Base-by-base conservation (phyloP, 2,888 invertebrate species). In the Pseudococcus viburni region DNA sequence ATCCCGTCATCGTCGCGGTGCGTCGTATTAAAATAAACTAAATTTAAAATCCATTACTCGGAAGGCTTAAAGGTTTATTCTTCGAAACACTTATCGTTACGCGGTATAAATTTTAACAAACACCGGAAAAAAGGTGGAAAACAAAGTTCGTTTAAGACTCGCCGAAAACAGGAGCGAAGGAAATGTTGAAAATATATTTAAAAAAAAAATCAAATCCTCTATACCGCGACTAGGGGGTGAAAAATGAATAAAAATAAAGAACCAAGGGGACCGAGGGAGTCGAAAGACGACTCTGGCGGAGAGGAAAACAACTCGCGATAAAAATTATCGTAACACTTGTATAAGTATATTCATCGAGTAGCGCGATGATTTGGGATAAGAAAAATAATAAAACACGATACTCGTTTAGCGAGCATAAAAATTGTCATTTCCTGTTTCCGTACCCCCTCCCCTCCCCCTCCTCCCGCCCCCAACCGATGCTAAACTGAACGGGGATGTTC, bases 321-420 rank as follows among this genome's bases (percentile, higher is more conserved):
- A 55, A 55, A 55, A 55, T 55, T 55, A 55, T 55, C 55, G 55
- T n/a, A 55, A 55, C 55, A n/a, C 55, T 17, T 15, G 55, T 55
- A 15, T 55, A n/a, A n/a, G 55, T n/a, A 55, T n/a, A 55, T 55
- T 55, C n/a, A 17, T 55, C 55, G 42, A n/a, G 55, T 55, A n/a
- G 55, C 55, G 55, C 55, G 55, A n/a, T 55, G 55, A 68, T 68
- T 68, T 68, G 26, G 26, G 68, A 68, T 68, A 22, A 55, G 68
- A 68, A 26, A 68, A 26, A 68, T 68, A 68, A 26, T 26, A 68
- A 68, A 68, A 68, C 68, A 68, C 68, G 68, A 26, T 68, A 68
- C 68, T 19, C 68, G 68, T 68, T 68, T 68, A 68, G 68, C 68
- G 68, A 68, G 26, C 11, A 68, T 68, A 68, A 68, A 68, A 68